Base-by-base conservation (phyloP, 2,797 vertebrate genomes). In the Myioborus melanocephalus region DNA sequence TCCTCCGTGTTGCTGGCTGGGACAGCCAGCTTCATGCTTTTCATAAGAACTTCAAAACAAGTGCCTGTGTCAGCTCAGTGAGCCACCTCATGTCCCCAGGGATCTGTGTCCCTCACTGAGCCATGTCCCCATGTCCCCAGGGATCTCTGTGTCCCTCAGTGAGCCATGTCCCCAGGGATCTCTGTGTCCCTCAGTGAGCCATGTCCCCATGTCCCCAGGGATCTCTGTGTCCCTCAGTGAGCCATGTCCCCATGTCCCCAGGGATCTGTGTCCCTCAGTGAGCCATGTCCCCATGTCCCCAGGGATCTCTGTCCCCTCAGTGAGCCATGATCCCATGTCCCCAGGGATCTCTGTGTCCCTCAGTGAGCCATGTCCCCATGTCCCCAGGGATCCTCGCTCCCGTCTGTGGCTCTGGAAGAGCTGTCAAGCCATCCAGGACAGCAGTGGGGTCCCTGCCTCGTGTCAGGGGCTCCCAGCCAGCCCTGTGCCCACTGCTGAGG, bases 401-500 rank as follows among this genome's bases (percentile, higher is more conserved):
- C 69, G 37, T 82, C 75, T 82, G 61, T 37, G 60, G 46, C 21
- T 94, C 90, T 90, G 6, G 1, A 53, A 66, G 60, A 89, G 71
- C 63, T 86, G 82, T 61, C 79, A 82, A 56, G 89, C 81, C 66
- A 55, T 41, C 26, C 32, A 69, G 80, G 88, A 24, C 1, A 66
- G 55, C 79, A 91, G 43, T 66, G 59, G 13, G 77, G 52, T 87
- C 70, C 44, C 60, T 37, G 35, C 35, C 35, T 10, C 35, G 35
- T 37, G 35, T 37, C 35, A 37, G 35, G 10, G 35, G 35, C 35
- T 37, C 35, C 35, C 35, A 37, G 35, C 9, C 35, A 37, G 35
- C 35, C 56, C 47, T 78, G 68, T 61, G 81, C 37, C 63, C 91
- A 86, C 70, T 84, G 78, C 91, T 85, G 83, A 86, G 61, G 64